Conservation (phyloP, 1,140 invertebrate species). For the Trichoplusia ni region DNA sequence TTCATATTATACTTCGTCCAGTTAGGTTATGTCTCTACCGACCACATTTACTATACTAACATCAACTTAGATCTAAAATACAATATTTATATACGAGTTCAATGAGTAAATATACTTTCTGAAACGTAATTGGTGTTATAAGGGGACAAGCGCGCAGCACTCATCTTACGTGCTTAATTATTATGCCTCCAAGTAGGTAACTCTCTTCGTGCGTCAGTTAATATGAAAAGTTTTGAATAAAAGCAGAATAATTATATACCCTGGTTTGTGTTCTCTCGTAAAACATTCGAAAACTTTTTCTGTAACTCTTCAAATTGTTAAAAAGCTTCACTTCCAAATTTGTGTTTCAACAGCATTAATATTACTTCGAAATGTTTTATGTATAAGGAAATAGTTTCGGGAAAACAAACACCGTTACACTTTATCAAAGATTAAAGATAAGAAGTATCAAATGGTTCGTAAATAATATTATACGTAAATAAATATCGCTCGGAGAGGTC, state of each 20-base stretch:
- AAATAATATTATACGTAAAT: constrained; percentile 26
- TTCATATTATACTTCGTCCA: constrained; percentile 24
- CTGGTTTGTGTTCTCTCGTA: constrained; percentile 63
- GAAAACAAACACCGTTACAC: constrained; percentile 14
- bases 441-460: constrained; percentile 24
- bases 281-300: constrained; percentile 62
- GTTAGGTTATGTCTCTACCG: constrained; percentile 53
- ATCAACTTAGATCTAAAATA: constrained; percentile 64
- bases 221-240: constrained; percentile 43
- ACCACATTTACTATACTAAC: constrained; percentile 72
- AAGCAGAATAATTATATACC: constrained; percentile 54
- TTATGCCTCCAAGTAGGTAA: constrained; percentile 44
- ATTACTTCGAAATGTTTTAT: constrained; percentile 34
- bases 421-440: constrained; percentile 23
- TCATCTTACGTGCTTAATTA: constrained; percentile 53
- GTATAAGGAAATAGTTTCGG: constrained; percentile 5
- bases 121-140: constrained; percentile 66
- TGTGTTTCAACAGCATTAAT: constrained; percentile 24
- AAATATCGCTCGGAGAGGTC: constrained; percentile 23
- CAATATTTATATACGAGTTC: constrained; percentile 40
- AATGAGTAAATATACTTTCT: constrained; percentile 54
- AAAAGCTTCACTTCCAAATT: constrained; percentile 4
- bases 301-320: constrained; percentile 7
- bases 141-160: constrained; percentile 57
- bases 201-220: constrained; percentile 57